Conservation (phyloP, 2,113 vertebrate genomes). For the Cromileptes altivelis region DNA sequence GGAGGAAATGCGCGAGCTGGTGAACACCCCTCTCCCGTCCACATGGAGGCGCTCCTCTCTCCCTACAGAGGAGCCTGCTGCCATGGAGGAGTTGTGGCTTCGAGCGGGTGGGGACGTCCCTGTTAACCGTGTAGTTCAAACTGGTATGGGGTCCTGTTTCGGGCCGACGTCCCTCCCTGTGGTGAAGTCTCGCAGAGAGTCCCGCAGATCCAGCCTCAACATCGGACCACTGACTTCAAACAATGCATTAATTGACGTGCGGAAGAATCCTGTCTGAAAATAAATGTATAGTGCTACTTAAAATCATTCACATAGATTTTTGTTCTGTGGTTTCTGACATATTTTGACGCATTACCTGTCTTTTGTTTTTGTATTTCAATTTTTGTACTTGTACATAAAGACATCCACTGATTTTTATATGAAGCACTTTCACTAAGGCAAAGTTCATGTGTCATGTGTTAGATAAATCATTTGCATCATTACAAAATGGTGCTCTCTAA, state of each 20-base stretch:
- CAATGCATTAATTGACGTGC: slow-evolving; percentile 91
- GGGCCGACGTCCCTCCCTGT: slow-evolving; percentile 65
- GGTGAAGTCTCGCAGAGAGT: slow-evolving; percentile 86
- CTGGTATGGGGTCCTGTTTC: slow-evolving; percentile 69
- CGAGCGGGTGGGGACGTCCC: slow-evolving; percentile 72
- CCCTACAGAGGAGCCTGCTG: slow-evolving; percentile 86
- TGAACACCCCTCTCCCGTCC: slow-evolving; percentile 89
- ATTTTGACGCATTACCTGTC: slow-evolving; percentile 11
- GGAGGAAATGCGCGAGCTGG: slow-evolving; percentile 90
- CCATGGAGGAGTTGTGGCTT: slow-evolving; percentile 84
- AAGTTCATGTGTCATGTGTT: slow-evolving; percentile 38
- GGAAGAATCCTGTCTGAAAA: slow-evolving; percentile 91
- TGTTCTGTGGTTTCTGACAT: slow-evolving; percentile 37
- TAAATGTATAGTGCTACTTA: not conserved
- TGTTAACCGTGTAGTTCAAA: slow-evolving; percentile 73
- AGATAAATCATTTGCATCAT: slow-evolving; percentile 25
- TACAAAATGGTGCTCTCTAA: slow-evolving; percentile 15
- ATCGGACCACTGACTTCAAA: slow-evolving; percentile 74
- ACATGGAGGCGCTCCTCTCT: slow-evolving; percentile 94
- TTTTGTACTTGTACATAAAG: slow-evolving; percentile 47
- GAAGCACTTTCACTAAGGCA: slow-evolving; percentile 73
- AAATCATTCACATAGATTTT: slow-evolving; percentile 20
- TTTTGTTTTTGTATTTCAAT: slow-evolving; percentile 44
- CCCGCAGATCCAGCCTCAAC: slow-evolving; percentile 87
- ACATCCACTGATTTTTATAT: slow-evolving; percentile 60